phyloP scores from a whole-genome alignment of 2,888 invertebrate species.

The Eupithecia inturbata region DNA sequence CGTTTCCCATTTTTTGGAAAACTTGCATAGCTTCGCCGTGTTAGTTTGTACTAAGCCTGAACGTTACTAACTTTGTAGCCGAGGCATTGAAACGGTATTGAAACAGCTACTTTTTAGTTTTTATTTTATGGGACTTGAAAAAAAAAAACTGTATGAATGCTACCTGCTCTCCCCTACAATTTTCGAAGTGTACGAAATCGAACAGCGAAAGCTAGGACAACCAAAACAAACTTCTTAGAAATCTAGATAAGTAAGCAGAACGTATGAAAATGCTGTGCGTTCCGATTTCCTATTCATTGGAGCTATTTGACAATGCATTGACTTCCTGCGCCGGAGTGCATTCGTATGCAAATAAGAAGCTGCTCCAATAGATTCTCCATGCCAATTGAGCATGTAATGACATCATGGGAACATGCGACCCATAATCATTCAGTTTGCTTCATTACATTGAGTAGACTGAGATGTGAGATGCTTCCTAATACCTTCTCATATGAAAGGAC shows the following conservation, averaged over 20 bases:
- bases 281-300: slow-evolving; percentile 34
- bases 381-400: slow-evolving; percentile 56
- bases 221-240: not conserved
- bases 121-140: no score
- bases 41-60: no score
- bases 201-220: not conserved
- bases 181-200: not conserved
- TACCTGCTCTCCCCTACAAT: no score
- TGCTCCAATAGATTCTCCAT: slow-evolving; percentile 50
- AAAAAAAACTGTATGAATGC: no score
- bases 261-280: slow-evolving; percentile 15
- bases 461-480: slow-evolving; percentile 18
- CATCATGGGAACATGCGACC: slow-evolving; percentile 51
- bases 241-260: not conserved
- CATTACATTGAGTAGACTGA: slow-evolving; percentile 5
- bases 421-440: slow-evolving; percentile 32
- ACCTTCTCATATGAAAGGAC: no score
- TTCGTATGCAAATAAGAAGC: slow-evolving; percentile 59
- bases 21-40: no score
- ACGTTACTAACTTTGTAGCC: no score
- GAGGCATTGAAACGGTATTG: no score
- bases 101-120: no score
- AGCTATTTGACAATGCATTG: slow-evolving; percentile 39
- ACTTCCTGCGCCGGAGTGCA: slow-evolving; percentile 50
- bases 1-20: no score